phyloP scores from a whole-genome alignment of 2,797 vertebrate species.

The Catharus ustulatus region DNA sequence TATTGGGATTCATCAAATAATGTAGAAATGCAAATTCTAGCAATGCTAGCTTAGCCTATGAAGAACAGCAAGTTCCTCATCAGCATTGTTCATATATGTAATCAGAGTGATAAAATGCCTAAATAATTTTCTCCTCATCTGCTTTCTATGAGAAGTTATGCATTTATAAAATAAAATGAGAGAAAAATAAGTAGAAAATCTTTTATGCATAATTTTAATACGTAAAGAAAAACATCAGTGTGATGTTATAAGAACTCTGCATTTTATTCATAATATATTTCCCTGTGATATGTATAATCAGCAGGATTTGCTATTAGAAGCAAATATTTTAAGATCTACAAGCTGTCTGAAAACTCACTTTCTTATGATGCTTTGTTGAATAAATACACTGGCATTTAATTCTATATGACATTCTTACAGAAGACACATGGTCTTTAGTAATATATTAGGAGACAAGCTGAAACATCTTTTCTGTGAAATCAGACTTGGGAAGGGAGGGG shows the following conservation, averaged over 20 bases:
- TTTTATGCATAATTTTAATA: neutral
- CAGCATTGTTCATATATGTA: conserved; percentile 3
- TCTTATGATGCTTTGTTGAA: neutral
- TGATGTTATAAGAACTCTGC: neutral
- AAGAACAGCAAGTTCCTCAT: conserved; percentile 20
- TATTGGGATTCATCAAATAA: conserved; percentile 40
- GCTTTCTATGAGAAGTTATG: neutral
- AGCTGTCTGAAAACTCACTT: neutral
- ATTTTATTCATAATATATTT: neutral
- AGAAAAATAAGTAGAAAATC: neutral
- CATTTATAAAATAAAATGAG: neutral
- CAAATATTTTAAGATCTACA: neutral
- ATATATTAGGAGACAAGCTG: neutral
- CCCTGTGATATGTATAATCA: neutral
- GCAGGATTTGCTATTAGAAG: neutral
- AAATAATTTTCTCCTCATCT: conserved; percentile 5
- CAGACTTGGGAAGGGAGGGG: neutral
- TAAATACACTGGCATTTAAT: neutral
- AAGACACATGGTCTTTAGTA: neutral
- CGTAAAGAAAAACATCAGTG: neutral
- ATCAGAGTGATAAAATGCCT: conserved; percentile 16
- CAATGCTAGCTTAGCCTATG: conserved; percentile 2
- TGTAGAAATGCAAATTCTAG: conserved; percentile 41
- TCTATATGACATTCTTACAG: neutral
- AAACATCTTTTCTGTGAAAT: neutral